Evolutionary conservation across 1,140 invertebrate species (phyloP), one percentile per base, ranked within the genome.

Genomic region (Ceratosolen solmsi): DNA sequence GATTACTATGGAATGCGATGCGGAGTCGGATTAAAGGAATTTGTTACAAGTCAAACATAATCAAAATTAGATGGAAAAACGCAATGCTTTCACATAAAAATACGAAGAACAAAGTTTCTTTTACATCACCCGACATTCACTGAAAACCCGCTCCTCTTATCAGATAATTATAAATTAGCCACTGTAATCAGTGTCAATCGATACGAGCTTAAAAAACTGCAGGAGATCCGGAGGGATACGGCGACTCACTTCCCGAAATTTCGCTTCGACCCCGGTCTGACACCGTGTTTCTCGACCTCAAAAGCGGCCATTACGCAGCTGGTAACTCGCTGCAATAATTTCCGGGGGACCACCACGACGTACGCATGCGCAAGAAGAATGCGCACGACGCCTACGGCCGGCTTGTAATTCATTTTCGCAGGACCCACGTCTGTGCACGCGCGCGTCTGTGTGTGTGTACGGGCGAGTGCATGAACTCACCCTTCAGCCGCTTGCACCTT

Each of bases 321-420:
- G 63, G 36, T 68, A 68, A 68, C 84, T 84, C 80, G 82, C 84
- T 79, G 84, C 84, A 86, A 87, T 89, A 89, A 89, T 86, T 89
- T 84, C 85, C 80, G 83, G 84, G 80, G 83, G 87, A 89, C 88
- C 87, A 86, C 87, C 87, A 54, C 38, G 81, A 79, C 75, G 83
- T 80, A 33, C 20, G 36, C 63, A 38, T 38, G 63, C 33, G 63
- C 33, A 80, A 82, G 65, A 80, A 81, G 82, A 84, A 83, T 85
- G 84, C 80, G 82, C 83, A 82, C 76, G 78, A 78, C 83, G 80
- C 85, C 84, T 82, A 83, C 84, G 85, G 63, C 63, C 63, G 33
- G 8, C 20, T 33, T 68, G 85, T 85, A 85, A 87, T 86, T 84
- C 84, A 84, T 87, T 87, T 83, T 38, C 70, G 27, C 30, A 11